A percentile compares a stretch with the other conserved stretches of the same genome.
Evolutionary conservation across 2,113 vertebrate genomes (phyloP).

Genomic region (Tragelaphus strepsiceros): DNA sequence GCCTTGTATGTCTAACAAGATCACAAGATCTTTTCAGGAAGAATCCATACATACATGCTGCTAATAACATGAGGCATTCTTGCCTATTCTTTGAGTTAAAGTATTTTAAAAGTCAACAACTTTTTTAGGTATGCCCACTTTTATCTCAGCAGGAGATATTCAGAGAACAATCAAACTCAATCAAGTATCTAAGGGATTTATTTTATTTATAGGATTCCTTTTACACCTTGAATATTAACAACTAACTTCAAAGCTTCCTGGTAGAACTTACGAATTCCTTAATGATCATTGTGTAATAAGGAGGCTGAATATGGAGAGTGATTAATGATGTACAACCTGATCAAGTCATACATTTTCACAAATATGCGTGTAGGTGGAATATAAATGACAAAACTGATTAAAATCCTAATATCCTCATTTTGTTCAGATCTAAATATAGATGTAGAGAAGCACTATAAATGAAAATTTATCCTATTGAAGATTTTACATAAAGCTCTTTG

Average conservation of each 20-base stretch:
- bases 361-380: neutral
- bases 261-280: neutral
- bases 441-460: neutral
- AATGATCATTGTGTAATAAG: conserved; percentile 23
- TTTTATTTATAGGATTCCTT: conserved; percentile 46
- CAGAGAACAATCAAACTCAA: neutral
- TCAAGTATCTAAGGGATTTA: neutral
- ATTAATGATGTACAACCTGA: neutral
- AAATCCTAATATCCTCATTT: neutral
- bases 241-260: neutral
- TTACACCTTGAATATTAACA: conserved; percentile 5
- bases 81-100: neutral
- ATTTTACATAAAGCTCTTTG: conserved; percentile 18
- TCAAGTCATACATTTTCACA: neutral
- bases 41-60: neutral
- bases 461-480: conserved; percentile 30
- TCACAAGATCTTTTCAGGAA: neutral
- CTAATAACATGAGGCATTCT: neutral
- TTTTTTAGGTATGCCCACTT: neutral
- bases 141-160: conserved; percentile 34
- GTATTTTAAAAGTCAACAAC: neutral
- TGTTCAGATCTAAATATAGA: neutral
- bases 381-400: conserved; percentile 18
- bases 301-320: neutral
- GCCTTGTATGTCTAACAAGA: neutral